Evolutionary conservation across 2,113 vertebrate genomes (phyloP), one percentile per base, ranked within the genome.

Genomic region (Macaca nemestrina): DNA sequence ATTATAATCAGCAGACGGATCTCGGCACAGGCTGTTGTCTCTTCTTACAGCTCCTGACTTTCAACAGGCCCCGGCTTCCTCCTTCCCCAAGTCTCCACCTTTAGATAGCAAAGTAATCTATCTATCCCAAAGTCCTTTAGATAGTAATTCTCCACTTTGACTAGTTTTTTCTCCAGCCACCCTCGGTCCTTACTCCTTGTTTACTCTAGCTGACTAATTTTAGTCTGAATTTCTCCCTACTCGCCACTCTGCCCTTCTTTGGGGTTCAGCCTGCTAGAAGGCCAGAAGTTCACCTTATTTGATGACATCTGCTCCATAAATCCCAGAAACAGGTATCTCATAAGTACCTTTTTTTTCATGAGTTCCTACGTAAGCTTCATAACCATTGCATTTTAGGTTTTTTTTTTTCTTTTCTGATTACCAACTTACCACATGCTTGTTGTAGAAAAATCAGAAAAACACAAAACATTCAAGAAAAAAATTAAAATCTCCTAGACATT

Each of bases 1-100:
- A 95, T 98, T 98, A 97, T 90, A 98, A 98, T 98, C 98, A 98
- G 98, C 97, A 94, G 98, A 97, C 25, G 84, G 98, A 98, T 98
- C 98, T 97, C 94, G 95, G 96, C 86, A 90, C 92, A 94, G 94
- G 78, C 97, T 98, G 96, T 96, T 78, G 91, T 93, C 97, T 98
- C 96, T 93, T 98, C 96, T 97, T 81, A 45, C 95, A 97, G 93
- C 97, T 98, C 91, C 98, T 96, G 98, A 98, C 98, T 98, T 97
- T 98, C 97, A 97, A 98, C 78, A 75, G 86, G 78, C 86, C 73
- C 93, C 86, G 72, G 61, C 75, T 72, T 95, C 59, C 86, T 92
- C 79, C 40, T 23, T 78, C 40, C 40, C 64, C 3, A 52, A 61
- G 72, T 79, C 35, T 91, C 57, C 27, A 4, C 35, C 20, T 55